A percentile compares a stretch with the other conserved stretches of the same genome.
These are phyloP conservation scores for Sigmodon hispidus DNA, from an alignment of 2,113 vertebrate genomes.

Conservation along the genomic window DNA sequence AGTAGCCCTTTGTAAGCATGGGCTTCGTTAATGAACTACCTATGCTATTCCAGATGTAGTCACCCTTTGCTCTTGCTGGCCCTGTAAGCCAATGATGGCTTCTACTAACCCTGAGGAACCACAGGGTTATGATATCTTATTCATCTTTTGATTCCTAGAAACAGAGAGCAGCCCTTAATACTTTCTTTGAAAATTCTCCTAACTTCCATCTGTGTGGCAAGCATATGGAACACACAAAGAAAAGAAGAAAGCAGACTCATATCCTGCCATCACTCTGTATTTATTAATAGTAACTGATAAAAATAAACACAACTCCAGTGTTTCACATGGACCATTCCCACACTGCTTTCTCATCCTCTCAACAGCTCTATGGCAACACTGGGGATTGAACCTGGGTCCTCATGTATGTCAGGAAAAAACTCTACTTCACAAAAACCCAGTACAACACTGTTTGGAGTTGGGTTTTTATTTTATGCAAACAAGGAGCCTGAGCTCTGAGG, in stretches of 20 bases:
- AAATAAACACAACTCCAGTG: neutral
- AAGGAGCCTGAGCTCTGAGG: neutral
- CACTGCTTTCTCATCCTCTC: neutral
- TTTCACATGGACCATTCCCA: neutral
- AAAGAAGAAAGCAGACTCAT: neutral
- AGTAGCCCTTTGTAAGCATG: neutral
- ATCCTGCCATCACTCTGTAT: neutral
- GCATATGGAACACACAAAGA: neutral
- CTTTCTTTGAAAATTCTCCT: neutral
- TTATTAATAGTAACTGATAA: neutral
- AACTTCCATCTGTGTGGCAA: neutral
- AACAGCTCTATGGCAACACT: too few relatives aligned
- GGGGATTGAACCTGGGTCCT: neutral
- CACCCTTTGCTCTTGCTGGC: neutral
- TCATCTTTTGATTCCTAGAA: neutral
- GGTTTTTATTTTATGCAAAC: neutral
- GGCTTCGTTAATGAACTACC: neutral
- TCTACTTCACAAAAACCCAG: neutral
- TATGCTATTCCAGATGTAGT: accelerated
- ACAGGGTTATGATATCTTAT: neutral
- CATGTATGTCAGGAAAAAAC: too few relatives aligned
- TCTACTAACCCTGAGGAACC: neutral
- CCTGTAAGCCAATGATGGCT: neutral
- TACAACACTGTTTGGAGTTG: too few relatives aligned
- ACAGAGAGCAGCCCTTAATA: neutral